phyloP scores from a whole-genome alignment of 2,888 invertebrate genomes.

The Seladonia tumulorum region DNA sequence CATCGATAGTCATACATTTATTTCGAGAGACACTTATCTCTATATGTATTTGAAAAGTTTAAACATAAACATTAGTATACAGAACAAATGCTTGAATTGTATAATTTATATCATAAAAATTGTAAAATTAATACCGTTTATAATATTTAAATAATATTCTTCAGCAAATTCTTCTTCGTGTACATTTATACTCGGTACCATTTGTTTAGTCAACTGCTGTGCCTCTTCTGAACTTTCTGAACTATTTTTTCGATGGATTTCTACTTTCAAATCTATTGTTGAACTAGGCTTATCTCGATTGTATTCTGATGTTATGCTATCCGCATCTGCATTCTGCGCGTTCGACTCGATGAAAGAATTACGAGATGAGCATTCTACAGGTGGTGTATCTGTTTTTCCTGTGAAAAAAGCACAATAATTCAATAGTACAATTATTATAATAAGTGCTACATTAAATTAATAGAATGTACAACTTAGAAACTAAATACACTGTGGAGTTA shows the following conservation, averaged over 20 bases:
- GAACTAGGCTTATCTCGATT: conserved; percentile 82
- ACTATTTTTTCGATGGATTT: conserved; percentile 96
- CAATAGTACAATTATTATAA: not conserved
- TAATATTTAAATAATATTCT: conserved; percentile 72
- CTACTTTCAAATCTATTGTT: conserved; percentile 93
- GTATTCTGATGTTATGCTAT: conserved; percentile 83
- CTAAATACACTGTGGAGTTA: not conserved
- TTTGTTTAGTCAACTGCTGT: conserved; percentile 78
- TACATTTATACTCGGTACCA: conserved; percentile 76
- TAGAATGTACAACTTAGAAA: not conserved
- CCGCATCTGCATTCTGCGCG: conserved; percentile 82
- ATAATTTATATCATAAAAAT: conserved; percentile 11
- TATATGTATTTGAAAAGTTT: conserved; percentile 49
- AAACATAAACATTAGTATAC: conserved; percentile 22
- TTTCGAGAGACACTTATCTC: conserved; percentile 76
- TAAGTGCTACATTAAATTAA: not conserved
- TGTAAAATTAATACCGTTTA: conserved; percentile 72
- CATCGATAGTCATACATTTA: conserved; percentile 77
- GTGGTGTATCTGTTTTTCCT: conserved; percentile 84
- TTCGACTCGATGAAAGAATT: conserved; percentile 85
- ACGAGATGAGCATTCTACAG: conserved; percentile 85
- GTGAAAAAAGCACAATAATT: not conserved
- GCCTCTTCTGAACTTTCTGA: conserved; percentile 94
- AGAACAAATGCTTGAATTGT: not conserved
- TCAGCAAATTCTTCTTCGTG: conserved; percentile 77